phyloP scores from a whole-genome alignment of 1,140 invertebrate species.

The honey bee (Apis mellifera) region DNA sequence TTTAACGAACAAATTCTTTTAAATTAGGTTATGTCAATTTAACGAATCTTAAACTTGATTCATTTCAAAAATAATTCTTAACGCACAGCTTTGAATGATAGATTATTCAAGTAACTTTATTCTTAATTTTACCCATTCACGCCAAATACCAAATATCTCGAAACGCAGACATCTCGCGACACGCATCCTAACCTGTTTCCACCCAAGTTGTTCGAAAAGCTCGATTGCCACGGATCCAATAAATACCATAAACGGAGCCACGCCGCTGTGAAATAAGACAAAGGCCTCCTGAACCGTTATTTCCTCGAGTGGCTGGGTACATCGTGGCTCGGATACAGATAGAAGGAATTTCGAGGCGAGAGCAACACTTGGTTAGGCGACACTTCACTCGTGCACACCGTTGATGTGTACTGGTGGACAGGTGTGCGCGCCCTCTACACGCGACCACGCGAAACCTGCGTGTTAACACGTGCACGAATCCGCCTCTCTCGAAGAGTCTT shows the following conservation, averaged over 20 bases:
- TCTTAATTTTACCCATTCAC: no score
- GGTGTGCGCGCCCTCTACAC: conserved; percentile 43
- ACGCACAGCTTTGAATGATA: no score
- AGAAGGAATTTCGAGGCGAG: conserved; percentile 65
- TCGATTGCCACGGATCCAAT: not conserved
- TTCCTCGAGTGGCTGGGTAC: not conserved
- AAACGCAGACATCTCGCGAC: no score
- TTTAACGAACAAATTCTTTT: no score
- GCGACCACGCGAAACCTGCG: conserved; percentile 46
- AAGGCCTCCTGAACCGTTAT: conserved; percentile 24
- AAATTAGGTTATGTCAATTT: no score
- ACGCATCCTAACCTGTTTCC: not conserved
- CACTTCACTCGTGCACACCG: conserved; percentile 43
- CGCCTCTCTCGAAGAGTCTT: conserved; percentile 47
- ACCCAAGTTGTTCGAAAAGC: not conserved
- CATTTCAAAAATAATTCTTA: no score
- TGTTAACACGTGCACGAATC: conserved; percentile 58
- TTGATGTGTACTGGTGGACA: conserved; percentile 35
- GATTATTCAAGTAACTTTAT: no score
- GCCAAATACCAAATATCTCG: no score
- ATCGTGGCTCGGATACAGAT: conserved; percentile 50
- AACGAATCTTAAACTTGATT: no score
- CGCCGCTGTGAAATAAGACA: conserved; percentile 25
- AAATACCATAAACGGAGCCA: conserved; percentile 10
- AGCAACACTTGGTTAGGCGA: conserved; percentile 70